These are phyloP conservation scores for Ciona savignyi DNA, from an alignment of 23 tunicate genomes.

Conservation along the genomic window DNA sequence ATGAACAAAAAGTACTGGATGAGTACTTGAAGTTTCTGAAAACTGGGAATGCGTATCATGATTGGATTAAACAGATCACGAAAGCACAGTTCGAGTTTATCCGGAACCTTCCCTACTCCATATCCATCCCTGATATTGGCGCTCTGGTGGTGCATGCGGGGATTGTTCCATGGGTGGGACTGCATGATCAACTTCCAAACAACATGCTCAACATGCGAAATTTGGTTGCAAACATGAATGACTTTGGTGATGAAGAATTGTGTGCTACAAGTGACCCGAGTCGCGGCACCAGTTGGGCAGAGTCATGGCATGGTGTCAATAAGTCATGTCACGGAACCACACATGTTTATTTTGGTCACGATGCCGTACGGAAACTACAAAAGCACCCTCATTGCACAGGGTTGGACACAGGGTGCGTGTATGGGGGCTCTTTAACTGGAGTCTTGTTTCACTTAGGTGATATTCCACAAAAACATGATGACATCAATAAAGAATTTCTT, in stretches of 20 bases:
- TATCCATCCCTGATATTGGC: slow-evolving; percentile 47
- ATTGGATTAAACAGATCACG: slow-evolving; percentile 36
- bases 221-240: slow-evolving; percentile 24
- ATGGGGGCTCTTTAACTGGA: slow-evolving; percentile 73
- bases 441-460: slow-evolving; percentile 26
- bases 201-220: slow-evolving; percentile 73
- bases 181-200: slow-evolving; percentile 35
- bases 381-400: slow-evolving; percentile 40
- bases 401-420: slow-evolving; percentile 90
- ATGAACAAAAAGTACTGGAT: slow-evolving; percentile 71
- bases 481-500: no score
- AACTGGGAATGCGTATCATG: not conserved
- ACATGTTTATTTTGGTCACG: slow-evolving; percentile 89
- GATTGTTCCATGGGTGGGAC: slow-evolving; percentile 29
- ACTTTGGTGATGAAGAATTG: slow-evolving; percentile 42
- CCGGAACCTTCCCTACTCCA: slow-evolving; percentile 64
- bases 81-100: slow-evolving; percentile 30
- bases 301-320: no score
- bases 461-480: no score
- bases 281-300: slow-evolving; percentile 53
- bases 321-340: slow-evolving; percentile 57
- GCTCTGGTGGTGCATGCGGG: slow-evolving; percentile 79
- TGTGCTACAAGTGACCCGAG: slow-evolving; percentile 19
- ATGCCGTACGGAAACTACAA: slow-evolving; percentile 54
- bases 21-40: slow-evolving; percentile 14